phyloP scores from a whole-genome alignment of 2,888 invertebrate genomes.

The Agrilus mali region DNA sequence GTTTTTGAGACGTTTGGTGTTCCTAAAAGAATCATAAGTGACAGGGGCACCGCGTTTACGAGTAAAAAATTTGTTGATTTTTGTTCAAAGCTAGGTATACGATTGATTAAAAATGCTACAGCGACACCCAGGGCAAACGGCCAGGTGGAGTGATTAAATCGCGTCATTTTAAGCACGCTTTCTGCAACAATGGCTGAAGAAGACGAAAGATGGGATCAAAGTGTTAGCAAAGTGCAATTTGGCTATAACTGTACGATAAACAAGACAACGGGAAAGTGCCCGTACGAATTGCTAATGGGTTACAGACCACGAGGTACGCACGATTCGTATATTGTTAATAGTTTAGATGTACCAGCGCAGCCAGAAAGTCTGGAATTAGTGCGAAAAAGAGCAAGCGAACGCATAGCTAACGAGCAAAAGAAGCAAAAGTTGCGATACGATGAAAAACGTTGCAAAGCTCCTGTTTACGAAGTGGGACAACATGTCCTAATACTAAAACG shows the following conservation, averaged over 20 bases:
- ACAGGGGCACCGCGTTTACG: constrained; percentile 19
- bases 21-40: constrained; percentile 16
- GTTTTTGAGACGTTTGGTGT: constrained; percentile 14
- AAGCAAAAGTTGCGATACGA: constrained; percentile 1
- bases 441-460: not conserved
- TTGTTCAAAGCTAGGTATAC: constrained; percentile 15
- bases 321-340: constrained; percentile 5
- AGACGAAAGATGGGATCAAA: no score
- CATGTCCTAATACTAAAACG: not conserved
- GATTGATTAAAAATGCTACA: constrained; percentile 15
- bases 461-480: not conserved
- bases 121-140: constrained; percentile 20
- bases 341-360: no score
- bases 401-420: not conserved
- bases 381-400: not conserved
- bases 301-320: constrained; percentile 10
- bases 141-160: constrained; percentile 15
- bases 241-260: constrained; percentile 9
- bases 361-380: not conserved
- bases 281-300: no score
- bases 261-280: constrained; percentile 13
- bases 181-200: no score
- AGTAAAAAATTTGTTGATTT: constrained; percentile 14
- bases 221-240: constrained; percentile 9
- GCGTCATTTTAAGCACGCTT: not conserved